A percentile compares a stretch with the other conserved stretches of the same genome.
Evolutionary conservation across 2,113 vertebrate genomes (phyloP).

Genomic region (Prinia subflava): DNA sequence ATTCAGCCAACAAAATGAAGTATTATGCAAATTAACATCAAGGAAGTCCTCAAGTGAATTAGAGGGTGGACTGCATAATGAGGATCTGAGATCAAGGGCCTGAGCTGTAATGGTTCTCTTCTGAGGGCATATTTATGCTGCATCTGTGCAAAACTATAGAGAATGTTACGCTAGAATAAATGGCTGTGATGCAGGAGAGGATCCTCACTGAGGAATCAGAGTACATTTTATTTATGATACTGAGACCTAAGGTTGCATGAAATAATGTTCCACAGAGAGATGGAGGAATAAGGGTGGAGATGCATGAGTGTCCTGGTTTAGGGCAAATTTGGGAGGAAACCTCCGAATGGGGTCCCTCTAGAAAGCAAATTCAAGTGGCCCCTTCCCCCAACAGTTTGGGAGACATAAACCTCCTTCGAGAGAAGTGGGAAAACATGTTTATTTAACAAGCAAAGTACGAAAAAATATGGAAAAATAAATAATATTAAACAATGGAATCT

Average conservation of each 20-base stretch:
- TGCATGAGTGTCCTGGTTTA: not conserved
- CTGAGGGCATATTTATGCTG: slow-evolving; percentile 62
- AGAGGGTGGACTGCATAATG: slow-evolving; percentile 66
- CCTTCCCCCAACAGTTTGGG: too few relatives aligned
- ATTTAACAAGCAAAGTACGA: not conserved
- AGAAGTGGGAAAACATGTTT: not conserved
- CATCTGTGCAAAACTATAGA: slow-evolving; percentile 36
- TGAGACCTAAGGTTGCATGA: not conserved
- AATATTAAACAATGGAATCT: not conserved
- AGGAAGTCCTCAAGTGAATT: slow-evolving; percentile 59
- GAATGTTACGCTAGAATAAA: not conserved
- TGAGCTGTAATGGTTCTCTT: slow-evolving; percentile 42
- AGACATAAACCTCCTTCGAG: not conserved
- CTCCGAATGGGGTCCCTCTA: not conserved
- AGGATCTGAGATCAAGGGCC: slow-evolving; percentile 65
- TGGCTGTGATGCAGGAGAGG: not conserved
- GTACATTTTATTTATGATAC: not conserved
- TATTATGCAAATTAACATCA: slow-evolving; percentile 64
- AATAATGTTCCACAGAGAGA: not conserved
- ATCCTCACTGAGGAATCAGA: not conserved
- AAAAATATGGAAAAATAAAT: not conserved
- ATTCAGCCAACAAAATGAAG: slow-evolving; percentile 58
- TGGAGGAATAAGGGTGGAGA: not conserved
- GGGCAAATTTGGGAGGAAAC: not conserved
- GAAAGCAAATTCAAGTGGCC: not conserved